A percentile compares a stretch with the other conserved stretches of the same genome.
Evolutionary conservation across 2,113 vertebrate species (phyloP).

Genomic region (Lampris incognitus): DNA sequence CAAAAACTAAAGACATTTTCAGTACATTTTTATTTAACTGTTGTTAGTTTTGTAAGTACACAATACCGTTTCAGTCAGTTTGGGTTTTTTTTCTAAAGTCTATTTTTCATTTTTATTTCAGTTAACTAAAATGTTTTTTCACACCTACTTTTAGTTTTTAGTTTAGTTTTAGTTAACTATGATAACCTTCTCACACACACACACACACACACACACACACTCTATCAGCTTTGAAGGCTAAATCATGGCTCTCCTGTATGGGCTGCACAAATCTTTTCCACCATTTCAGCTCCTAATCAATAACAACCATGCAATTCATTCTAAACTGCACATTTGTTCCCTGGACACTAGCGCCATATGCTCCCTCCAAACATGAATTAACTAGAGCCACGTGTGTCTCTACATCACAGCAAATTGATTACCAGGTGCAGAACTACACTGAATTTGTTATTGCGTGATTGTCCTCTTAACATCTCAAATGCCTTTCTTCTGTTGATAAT

Average conservation of each 20-base stretch:
- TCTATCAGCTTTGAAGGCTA: conserved; percentile 17
- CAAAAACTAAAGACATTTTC: too few relatives aligned
- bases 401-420: conserved; percentile 67
- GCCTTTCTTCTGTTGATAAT: conserved; percentile 54
- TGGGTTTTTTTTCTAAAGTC: too few relatives aligned
- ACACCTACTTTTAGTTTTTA: too few relatives aligned
- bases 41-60: too few relatives aligned
- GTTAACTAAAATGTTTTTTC: too few relatives aligned
- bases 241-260: conserved; percentile 38
- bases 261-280: conserved; percentile 56
- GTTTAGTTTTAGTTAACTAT: too few relatives aligned
- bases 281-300: conserved; percentile 63
- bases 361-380: conserved; percentile 48
- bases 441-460: conserved; percentile 65
- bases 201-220: conserved; percentile 13
- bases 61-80: too few relatives aligned
- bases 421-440: conserved; percentile 57
- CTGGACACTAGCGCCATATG: conserved; percentile 18
- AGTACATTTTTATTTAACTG: too few relatives aligned
- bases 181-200: not conserved
- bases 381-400: conserved; percentile 30
- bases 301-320: conserved; percentile 64
- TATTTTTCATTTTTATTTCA: too few relatives aligned
- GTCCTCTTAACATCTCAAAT: conserved; percentile 44
- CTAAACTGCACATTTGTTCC: conserved; percentile 61